Conservation (phyloP, 2,888 invertebrate genomes). For the Cerceris rybyensis region DNA sequence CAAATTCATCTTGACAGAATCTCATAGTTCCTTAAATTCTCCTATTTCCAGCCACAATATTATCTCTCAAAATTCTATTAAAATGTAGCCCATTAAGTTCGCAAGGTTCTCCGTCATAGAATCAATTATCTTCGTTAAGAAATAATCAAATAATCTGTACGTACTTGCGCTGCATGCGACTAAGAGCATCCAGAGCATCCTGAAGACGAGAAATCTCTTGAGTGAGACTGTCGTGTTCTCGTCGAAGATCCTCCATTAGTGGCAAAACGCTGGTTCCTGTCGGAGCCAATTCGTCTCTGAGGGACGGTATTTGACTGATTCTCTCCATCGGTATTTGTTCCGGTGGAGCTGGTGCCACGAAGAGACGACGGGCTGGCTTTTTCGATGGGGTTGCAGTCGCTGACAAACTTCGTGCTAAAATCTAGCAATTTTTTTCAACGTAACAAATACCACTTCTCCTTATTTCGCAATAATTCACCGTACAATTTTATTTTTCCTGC, state of each 20-base stretch:
- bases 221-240: constrained; percentile 85
- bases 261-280: constrained; percentile 88
- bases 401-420: constrained; percentile 86
- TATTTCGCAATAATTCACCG: no score
- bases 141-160: constrained; percentile 29
- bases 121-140: not conserved
- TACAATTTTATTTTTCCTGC: no score
- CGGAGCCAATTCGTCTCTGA: constrained; percentile 92
- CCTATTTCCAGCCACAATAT: no score
- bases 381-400: constrained; percentile 79
- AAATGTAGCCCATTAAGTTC: no score
- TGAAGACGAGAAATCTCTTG: constrained; percentile 91
- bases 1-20: no score
- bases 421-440: constrained; percentile 35
- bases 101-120: no score
- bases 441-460: not conserved
- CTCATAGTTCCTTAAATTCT: no score
- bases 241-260: constrained; percentile 91
- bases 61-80: no score
- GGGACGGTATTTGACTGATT: constrained; percentile 84
- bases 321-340: constrained; percentile 76
- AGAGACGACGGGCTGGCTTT: constrained; percentile 83
- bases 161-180: constrained; percentile 90
- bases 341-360: constrained; percentile 88
- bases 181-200: constrained; percentile 92